These are phyloP conservation scores for Gryllus bimaculatus DNA, from an alignment of 1,140 invertebrate genomes.

Conservation along the genomic window DNA sequence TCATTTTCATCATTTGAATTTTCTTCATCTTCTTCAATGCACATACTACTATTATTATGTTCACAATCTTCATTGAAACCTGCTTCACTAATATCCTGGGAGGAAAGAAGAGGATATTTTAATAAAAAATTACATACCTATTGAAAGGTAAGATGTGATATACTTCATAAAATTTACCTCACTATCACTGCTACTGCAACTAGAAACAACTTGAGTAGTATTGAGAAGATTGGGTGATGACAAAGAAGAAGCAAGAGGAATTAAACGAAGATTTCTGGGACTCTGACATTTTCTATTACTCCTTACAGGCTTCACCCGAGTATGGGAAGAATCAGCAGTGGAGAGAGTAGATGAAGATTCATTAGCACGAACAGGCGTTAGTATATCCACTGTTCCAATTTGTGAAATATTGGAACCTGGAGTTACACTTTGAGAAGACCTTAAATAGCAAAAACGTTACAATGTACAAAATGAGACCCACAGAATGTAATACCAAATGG, in stretches of 20 bases:
- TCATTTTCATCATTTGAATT: constrained; percentile 68
- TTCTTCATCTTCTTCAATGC: constrained; percentile 35
- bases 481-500: too few relatives aligned
- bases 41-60: constrained; percentile 35
- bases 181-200: constrained; percentile 40
- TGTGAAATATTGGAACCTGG: background rate
- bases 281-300: background rate
- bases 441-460: background rate
- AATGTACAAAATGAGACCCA: too few relatives aligned
- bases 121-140: background rate
- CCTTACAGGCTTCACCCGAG: background rate
- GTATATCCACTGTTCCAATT: background rate
- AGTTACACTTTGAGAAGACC: background rate
- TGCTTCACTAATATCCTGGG: constrained; percentile 58
- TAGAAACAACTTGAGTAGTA: constrained; percentile 32
- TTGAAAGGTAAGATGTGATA: background rate
- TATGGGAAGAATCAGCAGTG: constrained; percentile 7
- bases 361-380: constrained; percentile 8
- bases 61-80: constrained; percentile 46
- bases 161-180: constrained; percentile 30
- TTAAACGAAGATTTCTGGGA: background rate
- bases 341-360: constrained; percentile 12
- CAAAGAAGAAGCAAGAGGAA: constrained; percentile 22
- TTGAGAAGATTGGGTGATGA: constrained; percentile 33
- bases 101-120: background rate